Evolutionary conservation across 1,140 invertebrate species (phyloP), one percentile per base, ranked within the genome.

Genomic region (Bemisia tabaci): DNA sequence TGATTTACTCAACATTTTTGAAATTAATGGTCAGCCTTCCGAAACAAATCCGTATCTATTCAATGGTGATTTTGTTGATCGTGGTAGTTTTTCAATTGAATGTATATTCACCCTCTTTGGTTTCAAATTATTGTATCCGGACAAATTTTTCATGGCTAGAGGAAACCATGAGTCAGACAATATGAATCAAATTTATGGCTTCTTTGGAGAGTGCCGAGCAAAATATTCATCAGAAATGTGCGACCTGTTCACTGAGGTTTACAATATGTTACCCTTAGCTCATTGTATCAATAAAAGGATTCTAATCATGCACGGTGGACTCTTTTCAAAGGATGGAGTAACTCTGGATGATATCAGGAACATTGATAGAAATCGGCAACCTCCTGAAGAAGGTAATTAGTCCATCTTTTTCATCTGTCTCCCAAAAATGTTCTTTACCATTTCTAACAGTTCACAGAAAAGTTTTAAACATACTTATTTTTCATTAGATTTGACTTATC

Each of bases 171-270:
- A 99, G 76, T 97, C 92, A 73, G 84, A 89, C 23, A 95, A 90
- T 21, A 99, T 99, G 96, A 99, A 99, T 80, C 94, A 97, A 79
- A 97, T 98, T 89, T 99, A 98, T 78, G 96, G 96, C 22, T 98
- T 99, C 82, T 91, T 95, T 72, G 95, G 95, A 1, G 96, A 99
- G 83, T 95, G 98, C 0, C 94, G 93, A 74, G 85, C 90, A 5
- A 99, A 99, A 79, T 99, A 94, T 77, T 91, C 88, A 1, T 78
- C 85, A 22, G 88, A 94, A 77, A 98, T 99, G 95, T 89, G 92
- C 0, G 90, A 97, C 68, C 82, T 98, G 12, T 99, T 99, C 79
- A 97, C 95, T 9, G 95, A 98, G 82, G 93, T 99, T 12, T 99
- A 97, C 77, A 98, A 98, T 77, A 96, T 90, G 87, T 80, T 99